phyloP scores from a whole-genome alignment of 2,888 invertebrate species.

The Crocallis elinguaria region DNA sequence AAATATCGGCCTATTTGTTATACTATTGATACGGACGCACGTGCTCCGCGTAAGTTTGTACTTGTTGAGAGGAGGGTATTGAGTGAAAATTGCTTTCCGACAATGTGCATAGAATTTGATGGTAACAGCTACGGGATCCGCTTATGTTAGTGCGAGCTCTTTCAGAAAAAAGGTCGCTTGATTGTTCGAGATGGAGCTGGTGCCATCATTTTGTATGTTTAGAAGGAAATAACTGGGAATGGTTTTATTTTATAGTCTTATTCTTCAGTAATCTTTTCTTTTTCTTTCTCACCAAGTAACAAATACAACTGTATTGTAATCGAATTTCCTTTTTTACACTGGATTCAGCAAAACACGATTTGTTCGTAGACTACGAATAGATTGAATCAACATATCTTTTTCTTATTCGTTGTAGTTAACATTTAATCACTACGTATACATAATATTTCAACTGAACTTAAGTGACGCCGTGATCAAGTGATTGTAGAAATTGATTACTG shows the following conservation, averaged over 20 bases:
- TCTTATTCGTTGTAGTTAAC: too few relatives aligned
- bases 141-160: slow-evolving; percentile 40
- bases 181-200: slow-evolving; percentile 36
- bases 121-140: slow-evolving; percentile 58
- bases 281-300: neutral
- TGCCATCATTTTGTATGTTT: slow-evolving; percentile 32
- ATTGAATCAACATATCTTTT: too few relatives aligned
- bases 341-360: too few relatives aligned
- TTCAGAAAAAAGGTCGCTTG: slow-evolving; percentile 39
- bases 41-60: slow-evolving; percentile 81
- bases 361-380: too few relatives aligned
- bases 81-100: slow-evolving; percentile 81
- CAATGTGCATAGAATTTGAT: slow-evolving; percentile 80
- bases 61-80: slow-evolving; percentile 80
- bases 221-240: slow-evolving; percentile 26
- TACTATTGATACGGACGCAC: slow-evolving; percentile 83
- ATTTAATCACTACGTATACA: neutral
- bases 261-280: slow-evolving; percentile 41
- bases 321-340: too few relatives aligned
- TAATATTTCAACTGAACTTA: too few relatives aligned
- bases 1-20: slow-evolving; percentile 85
- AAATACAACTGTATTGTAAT: neutral
- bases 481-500: too few relatives aligned
- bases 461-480: too few relatives aligned
- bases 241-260: slow-evolving; percentile 25